A percentile compares a stretch with the other conserved stretches of the same genome.
Conservation (phyloP, 2,113 vertebrate genomes). For the Gyps fulvus region DNA sequence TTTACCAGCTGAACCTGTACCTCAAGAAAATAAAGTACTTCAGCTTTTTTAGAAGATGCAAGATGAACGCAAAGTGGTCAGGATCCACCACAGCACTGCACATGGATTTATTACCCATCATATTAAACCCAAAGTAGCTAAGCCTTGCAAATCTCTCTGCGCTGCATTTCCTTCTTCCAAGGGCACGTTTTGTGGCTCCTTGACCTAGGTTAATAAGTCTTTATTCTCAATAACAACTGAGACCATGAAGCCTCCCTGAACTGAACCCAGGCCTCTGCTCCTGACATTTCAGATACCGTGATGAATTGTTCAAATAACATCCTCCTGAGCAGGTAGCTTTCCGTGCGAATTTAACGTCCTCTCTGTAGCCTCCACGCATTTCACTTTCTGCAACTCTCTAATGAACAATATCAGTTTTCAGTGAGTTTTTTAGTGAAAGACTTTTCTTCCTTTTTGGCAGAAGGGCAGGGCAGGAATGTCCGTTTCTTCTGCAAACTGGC, state of each 20-base stretch:
- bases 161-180: constrained; percentile 11
- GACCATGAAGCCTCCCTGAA: constrained; percentile 17
- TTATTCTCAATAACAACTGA: constrained; percentile 48
- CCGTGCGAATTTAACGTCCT: neutral
- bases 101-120: constrained; percentile 3
- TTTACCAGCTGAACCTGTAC: neutral
- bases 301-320: constrained; percentile 43
- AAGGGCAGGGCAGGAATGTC: neutral
- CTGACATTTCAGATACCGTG: neutral
- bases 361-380: neutral
- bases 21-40: neutral
- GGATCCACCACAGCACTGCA: neutral
- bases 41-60: neutral
- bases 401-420: neutral
- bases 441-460: neutral
- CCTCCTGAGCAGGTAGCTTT: neutral
- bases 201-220: constrained; percentile 57
- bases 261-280: neutral
- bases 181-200: constrained; percentile 14
- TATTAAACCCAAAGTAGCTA: constrained; percentile 24
- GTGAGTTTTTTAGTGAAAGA: neutral
- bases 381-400: neutral
- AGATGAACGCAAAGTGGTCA: neutral
- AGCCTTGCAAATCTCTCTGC: constrained; percentile 21
- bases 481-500: neutral